These are phyloP conservation scores for Heliconius nattereri DNA, from an alignment of 1,140 invertebrate genomes.

Conservation along the genomic window DNA sequence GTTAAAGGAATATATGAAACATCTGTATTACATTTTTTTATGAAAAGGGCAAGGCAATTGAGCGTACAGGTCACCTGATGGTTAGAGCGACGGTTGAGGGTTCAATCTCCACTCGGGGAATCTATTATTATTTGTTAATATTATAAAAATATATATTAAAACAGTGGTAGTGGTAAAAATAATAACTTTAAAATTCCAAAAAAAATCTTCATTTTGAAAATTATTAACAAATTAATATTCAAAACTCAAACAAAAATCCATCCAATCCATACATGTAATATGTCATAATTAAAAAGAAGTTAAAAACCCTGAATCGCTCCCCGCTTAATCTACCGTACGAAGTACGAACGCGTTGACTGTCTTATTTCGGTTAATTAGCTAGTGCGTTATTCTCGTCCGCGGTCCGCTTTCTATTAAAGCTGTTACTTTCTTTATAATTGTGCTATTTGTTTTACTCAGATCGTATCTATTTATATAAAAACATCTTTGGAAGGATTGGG, in stretches of 20 bases:
- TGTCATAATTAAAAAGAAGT: slow-evolving; percentile 29
- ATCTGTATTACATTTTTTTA: too few species aligned
- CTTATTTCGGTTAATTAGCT: slow-evolving; percentile 65
- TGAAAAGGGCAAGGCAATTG: too few species aligned
- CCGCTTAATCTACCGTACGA: slow-evolving; percentile 57
- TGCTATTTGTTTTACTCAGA: slow-evolving; percentile 25
- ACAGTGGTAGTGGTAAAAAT: too few species aligned
- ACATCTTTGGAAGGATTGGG: too few species aligned
- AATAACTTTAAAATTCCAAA: too few species aligned
- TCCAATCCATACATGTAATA: not conserved
- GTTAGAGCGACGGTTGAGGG: too few species aligned
- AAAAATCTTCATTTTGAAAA: not conserved
- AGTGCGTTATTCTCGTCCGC: slow-evolving; percentile 27
- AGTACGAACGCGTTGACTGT: slow-evolving; percentile 40
- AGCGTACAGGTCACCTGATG: too few species aligned
- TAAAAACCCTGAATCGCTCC: not conserved
- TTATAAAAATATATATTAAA: too few species aligned
- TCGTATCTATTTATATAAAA: not conserved
- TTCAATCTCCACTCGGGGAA: too few species aligned
- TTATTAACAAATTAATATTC: not conserved
- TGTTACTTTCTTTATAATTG: slow-evolving; percentile 28
- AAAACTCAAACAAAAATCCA: not conserved
- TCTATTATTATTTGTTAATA: too few species aligned
- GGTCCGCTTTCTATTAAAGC: slow-evolving; percentile 28
- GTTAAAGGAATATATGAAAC: too few species aligned